These are phyloP conservation scores for Oceanodroma tethys DNA, from an alignment of 2,113 vertebrate genomes.

Conservation along the genomic window DNA sequence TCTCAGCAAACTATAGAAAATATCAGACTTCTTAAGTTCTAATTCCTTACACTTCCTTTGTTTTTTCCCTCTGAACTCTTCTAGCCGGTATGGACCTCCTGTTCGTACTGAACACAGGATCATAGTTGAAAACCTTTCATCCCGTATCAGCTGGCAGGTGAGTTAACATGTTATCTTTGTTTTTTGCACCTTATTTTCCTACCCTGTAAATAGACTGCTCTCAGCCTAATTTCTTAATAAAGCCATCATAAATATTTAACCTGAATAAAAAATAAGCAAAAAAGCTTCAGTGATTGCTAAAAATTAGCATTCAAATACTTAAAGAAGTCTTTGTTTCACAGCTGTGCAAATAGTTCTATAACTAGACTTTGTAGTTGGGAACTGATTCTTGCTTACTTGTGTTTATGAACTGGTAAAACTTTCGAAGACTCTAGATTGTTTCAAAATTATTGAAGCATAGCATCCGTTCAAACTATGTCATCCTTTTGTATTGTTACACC, in stretches of 20 bases:
- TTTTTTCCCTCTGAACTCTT: not conserved
- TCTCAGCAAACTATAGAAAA: not conserved
- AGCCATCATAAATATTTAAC: constrained; percentile 62
- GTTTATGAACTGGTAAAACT: not conserved
- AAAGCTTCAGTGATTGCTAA: not conserved
- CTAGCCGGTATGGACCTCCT: constrained; percentile 83
- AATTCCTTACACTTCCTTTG: not conserved
- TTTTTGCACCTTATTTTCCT: not conserved
- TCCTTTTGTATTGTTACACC: not conserved
- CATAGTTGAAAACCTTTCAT: constrained; percentile 90
- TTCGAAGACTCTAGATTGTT: not conserved
- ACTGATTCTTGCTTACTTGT: not conserved
- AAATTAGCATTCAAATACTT: not conserved
- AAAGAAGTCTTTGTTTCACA: not conserved
- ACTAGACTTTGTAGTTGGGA: not conserved
- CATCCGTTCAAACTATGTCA: not conserved
- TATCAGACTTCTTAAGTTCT: not conserved
- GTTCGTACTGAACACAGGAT: constrained; percentile 89
- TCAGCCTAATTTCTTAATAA: constrained; percentile 9
- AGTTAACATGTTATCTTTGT: constrained; percentile 29
- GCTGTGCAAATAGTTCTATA: not conserved
- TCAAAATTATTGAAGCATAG: not conserved
- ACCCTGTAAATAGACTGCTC: not conserved
- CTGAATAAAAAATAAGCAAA: not conserved
- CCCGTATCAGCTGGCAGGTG: constrained; percentile 93